Conservation (phyloP, 2,113 vertebrate species). For the Porphyrio hochstetteri region DNA sequence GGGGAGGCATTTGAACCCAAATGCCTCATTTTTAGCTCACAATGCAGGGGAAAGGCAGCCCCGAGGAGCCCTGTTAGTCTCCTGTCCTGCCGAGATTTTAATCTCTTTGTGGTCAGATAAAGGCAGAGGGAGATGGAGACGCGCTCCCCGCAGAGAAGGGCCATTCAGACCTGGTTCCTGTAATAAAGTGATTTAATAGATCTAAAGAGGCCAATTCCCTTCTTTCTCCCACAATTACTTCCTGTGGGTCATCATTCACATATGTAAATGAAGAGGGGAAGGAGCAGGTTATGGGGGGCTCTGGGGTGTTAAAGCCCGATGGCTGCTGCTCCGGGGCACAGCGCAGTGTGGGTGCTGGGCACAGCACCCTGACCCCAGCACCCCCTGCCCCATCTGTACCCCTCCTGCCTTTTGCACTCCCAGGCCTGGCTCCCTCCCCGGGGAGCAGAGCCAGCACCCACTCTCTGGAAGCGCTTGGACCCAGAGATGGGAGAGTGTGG, state of each 20-base stretch:
- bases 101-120: conserved; percentile 82
- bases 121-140: conserved; percentile 68
- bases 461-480: accelerated
- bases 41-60: conserved; percentile 64
- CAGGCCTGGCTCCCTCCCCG: background rate
- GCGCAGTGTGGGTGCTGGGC: background rate
- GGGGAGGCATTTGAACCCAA: conserved; percentile 50
- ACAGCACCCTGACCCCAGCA: background rate
- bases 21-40: conserved; percentile 61
- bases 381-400: too few species aligned
- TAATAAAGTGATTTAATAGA: conserved; percentile 87
- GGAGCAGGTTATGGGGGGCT: conserved; percentile 12
- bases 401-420: background rate
- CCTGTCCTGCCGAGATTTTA: conserved; percentile 75
- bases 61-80: conserved; percentile 61
- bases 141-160: conserved; percentile 72
- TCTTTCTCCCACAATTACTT: conserved; percentile 82
- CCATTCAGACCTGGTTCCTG: conserved; percentile 84
- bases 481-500: background rate
- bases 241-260: conserved; percentile 83
- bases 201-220: conserved; percentile 83
- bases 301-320: background rate
- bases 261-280: conserved; percentile 77
- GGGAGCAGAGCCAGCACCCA: accelerated
- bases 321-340: background rate